Evolutionary conservation across 2,888 invertebrate genomes (phyloP).

Genomic region (Epinotia demarniana): DNA sequence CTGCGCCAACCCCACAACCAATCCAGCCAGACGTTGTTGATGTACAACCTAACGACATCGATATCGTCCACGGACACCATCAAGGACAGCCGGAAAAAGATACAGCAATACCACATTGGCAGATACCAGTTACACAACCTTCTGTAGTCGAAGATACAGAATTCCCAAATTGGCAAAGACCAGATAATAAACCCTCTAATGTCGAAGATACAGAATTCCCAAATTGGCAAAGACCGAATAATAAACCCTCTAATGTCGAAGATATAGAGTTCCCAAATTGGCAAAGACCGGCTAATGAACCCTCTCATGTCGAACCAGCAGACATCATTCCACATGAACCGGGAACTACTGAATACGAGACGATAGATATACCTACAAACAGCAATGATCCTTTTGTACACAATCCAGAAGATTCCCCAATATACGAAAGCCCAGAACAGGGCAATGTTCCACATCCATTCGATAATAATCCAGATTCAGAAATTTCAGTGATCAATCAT

Average conservation of each 20-base stretch:
- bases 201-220: not conserved
- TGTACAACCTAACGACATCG: not conserved
- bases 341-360: not conserved
- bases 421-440: not conserved
- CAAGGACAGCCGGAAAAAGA: not conserved
- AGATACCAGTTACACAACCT: constrained; percentile 4
- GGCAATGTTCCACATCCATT: not conserved
- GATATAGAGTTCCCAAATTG: too few relatives aligned
- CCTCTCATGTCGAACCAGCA: not conserved
- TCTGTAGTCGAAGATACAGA: not conserved
- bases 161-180: not conserved
- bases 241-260: not conserved
- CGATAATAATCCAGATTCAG: too few relatives aligned
- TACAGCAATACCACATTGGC: constrained; percentile 1
- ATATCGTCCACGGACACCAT: not conserved
- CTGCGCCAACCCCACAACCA: not conserved
- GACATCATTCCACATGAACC: not conserved
- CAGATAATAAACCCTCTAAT: not conserved
- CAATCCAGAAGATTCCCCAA: not conserved
- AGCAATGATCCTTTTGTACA: not conserved
- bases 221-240: not conserved
- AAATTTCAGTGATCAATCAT: not conserved
- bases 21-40: not conserved
- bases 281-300: not conserved
- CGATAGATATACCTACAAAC: not conserved